These are phyloP conservation scores for Notarius lentiginosus DNA, from an alignment of 2,113 vertebrate species.

Conservation along the genomic window DNA sequence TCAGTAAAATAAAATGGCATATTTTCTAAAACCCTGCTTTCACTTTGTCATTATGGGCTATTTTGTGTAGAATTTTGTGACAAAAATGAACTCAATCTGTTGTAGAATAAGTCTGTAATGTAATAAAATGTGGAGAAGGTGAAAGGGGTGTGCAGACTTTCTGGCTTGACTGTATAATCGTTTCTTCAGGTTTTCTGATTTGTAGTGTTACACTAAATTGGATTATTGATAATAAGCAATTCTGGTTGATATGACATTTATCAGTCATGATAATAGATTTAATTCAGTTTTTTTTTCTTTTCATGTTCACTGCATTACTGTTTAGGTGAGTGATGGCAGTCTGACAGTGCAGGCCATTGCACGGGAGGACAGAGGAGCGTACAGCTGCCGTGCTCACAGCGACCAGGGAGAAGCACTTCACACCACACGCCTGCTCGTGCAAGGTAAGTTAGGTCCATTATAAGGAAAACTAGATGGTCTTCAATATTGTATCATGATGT, in stretches of 20 bases:
- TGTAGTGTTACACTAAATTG: background rate
- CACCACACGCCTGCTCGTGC: slow-evolving; percentile 93
- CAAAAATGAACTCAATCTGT: too few relatives aligned
- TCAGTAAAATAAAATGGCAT: too few relatives aligned
- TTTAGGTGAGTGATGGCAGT: slow-evolving; percentile 88
- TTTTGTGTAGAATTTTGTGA: too few relatives aligned
- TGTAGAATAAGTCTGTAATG: too few relatives aligned
- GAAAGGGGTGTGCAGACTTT: background rate
- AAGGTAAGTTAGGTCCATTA: slow-evolving; percentile 77
- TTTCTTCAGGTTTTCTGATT: background rate
- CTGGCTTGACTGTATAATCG: background rate
- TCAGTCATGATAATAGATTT: background rate
- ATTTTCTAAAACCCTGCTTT: too few relatives aligned
- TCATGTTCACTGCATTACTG: background rate
- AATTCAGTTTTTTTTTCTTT: background rate
- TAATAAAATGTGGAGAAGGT: too few relatives aligned
- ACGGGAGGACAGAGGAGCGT: slow-evolving; percentile 92
- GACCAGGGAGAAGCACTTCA: slow-evolving; percentile 96
- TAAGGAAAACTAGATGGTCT: background rate
- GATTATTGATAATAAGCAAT: background rate
- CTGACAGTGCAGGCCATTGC: slow-evolving; percentile 85
- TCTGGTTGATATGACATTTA: background rate
- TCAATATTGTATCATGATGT: background rate
- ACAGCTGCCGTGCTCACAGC: slow-evolving; percentile 93
- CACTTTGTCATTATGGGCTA: too few relatives aligned